Evolutionary conservation across 1,140 invertebrate species (phyloP), one percentile per base, ranked within the genome.

Genomic region (Pentalonia nigronervosa): DNA sequence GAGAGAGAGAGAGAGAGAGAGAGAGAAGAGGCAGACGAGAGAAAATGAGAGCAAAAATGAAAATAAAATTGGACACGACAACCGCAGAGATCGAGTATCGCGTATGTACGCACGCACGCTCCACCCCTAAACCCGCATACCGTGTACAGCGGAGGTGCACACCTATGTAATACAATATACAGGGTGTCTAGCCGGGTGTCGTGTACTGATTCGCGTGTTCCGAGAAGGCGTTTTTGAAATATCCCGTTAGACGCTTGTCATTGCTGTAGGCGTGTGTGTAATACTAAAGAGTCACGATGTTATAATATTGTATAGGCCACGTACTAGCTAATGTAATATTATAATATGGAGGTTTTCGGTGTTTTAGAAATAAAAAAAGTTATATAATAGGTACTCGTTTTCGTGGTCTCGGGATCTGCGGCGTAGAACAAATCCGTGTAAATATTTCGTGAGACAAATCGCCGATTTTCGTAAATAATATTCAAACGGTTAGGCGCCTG

Each of bases 71-170:
- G 60, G 60, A 67, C 11, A 45, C 20, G 83, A 86, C 41, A 86
- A 86, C 83, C 83, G 83, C 83, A 86, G 41, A 86, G 83, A 86
- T 86, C 83, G 36, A 41, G 36, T 86, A 67, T 60, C 9, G 30
- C 30, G 11, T 25, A 50, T 14, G 48, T 50, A 67, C 60, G 30
- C 60, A 60, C 7, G 23, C 56, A 67, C 25, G 60, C 60, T 67
- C 60, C 60, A 67, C 60, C 30, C 25, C 30, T 67, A 67, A n/a
- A 4, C 60, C 60, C 60, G 60, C 60, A 67, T 67, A 30, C 30
- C 30, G 60, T 30, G 0, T n/a, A 67, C 60, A 30, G 30, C 25
- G 11, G 60, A 60, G 56, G 25, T 67, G 60, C 9, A 67, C 11
- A 67, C 60, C 60, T 67, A 30, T 67, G n/a, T 14, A 67, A 67